Evolutionary conservation across 2,797 vertebrate species (phyloP).

Genomic region (Sebastes matsubarae): DNA sequence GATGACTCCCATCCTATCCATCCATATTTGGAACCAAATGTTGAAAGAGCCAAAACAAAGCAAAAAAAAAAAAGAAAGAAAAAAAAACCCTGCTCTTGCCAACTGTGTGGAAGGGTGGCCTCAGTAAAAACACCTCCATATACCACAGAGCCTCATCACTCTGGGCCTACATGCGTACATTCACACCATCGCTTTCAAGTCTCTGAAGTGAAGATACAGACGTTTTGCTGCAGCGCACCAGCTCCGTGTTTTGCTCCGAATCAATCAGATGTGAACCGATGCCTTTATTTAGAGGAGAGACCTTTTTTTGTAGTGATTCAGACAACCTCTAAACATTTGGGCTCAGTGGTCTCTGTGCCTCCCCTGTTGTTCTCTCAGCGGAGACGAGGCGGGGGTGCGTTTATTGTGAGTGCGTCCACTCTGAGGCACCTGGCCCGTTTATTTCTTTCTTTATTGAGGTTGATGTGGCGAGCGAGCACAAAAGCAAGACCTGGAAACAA

Average conservation of each 20-base stretch:
- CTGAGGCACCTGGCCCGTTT: constrained; percentile 80
- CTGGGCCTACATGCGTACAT: constrained; percentile 41
- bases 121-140: constrained; percentile 56
- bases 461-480: constrained; percentile 69
- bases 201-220: constrained; percentile 62
- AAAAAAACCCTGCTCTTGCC: constrained; percentile 46
- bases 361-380: constrained; percentile 48
- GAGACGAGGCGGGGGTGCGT: constrained; percentile 66
- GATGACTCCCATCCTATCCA: constrained; percentile 30
- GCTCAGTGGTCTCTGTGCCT: constrained; percentile 74
- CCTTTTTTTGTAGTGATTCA: constrained; percentile 36
- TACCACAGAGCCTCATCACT: constrained; percentile 55
- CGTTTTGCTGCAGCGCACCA: constrained; percentile 58
- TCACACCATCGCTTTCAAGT: constrained; percentile 55
- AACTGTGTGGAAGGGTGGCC: constrained; percentile 58
- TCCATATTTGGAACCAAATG: constrained; percentile 50
- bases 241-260: constrained; percentile 53
- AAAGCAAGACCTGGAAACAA: constrained; percentile 57
- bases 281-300: constrained; percentile 66
- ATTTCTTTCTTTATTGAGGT: constrained; percentile 87
- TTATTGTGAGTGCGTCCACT: constrained; percentile 80
- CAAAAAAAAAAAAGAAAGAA: constrained; percentile 2
- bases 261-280: constrained; percentile 68
- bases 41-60: constrained; percentile 40
- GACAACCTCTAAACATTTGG: constrained; percentile 80